Conservation (phyloP, 1,140 invertebrate species). For the Zaprionus kolodkinae region DNA sequence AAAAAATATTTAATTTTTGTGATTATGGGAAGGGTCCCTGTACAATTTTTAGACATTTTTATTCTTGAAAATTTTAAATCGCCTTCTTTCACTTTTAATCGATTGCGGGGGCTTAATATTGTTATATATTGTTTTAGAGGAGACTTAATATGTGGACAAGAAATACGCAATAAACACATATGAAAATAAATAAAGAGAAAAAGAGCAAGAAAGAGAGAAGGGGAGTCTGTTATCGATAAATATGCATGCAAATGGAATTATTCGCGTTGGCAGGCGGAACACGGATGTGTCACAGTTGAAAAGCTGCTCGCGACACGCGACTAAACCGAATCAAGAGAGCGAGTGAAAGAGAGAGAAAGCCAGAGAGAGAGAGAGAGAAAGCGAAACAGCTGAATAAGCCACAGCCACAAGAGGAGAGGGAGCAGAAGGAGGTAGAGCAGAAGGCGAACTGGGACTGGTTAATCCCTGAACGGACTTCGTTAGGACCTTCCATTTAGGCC, state of each 20-base stretch:
- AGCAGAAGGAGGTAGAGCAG: no score
- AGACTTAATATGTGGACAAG: no score
- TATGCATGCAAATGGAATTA: constrained; percentile 13
- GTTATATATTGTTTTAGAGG: no score
- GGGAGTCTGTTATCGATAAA: background rate
- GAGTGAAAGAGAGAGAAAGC: background rate
- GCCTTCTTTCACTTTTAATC: no score
- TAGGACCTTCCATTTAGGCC: constrained; percentile 8
- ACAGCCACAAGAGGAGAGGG: background rate
- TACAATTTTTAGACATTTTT: no score
- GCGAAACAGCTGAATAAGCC: background rate
- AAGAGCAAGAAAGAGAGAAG: background rate
- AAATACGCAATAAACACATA: background rate
- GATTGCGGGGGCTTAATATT: no score
- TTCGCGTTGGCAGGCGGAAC: background rate
- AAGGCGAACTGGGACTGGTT: constrained; percentile 1
- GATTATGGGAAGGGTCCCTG: no score
- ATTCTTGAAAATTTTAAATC: no score
- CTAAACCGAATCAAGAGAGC: background rate
- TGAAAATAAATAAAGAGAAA: background rate
- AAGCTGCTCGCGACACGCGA: constrained; percentile 10
- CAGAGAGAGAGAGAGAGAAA: constrained; percentile 2
- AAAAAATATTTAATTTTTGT: no score
- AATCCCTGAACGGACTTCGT: constrained; percentile 24
- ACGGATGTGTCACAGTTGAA: constrained; percentile 9